A percentile compares a stretch with the other conserved stretches of the same genome.
Conservation (phyloP, 2,888 invertebrate genomes). For the Isotomurus palustris region DNA sequence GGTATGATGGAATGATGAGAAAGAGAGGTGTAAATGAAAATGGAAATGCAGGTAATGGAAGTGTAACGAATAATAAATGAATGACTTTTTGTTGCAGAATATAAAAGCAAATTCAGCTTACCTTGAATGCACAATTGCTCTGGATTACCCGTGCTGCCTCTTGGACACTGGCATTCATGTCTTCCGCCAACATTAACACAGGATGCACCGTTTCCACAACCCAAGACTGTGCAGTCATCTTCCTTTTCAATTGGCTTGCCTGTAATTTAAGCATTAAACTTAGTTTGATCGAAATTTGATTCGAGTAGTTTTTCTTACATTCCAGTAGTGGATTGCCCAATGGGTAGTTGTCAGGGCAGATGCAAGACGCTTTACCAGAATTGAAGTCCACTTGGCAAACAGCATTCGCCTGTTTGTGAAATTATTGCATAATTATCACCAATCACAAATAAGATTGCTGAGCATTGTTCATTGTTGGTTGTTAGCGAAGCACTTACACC, state of each 20-base stretch:
- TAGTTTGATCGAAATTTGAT: not conserved
- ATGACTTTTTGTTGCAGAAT: too few species aligned
- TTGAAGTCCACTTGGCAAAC: constrained; percentile 65
- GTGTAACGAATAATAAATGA: too few species aligned
- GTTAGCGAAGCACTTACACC: too few species aligned
- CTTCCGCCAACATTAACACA: constrained; percentile 78
- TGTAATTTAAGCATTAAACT: not conserved
- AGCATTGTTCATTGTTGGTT: too few species aligned
- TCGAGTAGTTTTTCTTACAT: constrained; percentile 62
- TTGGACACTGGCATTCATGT: constrained; percentile 75
- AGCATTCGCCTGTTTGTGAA: too few species aligned
- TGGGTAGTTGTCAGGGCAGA: constrained; percentile 75
- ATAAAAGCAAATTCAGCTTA: constrained; percentile 49
- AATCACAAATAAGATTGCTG: too few species aligned
- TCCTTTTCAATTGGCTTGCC: constrained; percentile 12
- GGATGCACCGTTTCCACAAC: constrained; percentile 79
- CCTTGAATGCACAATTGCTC: constrained; percentile 67
- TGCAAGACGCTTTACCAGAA: constrained; percentile 56
- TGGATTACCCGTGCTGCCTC: constrained; percentile 65
- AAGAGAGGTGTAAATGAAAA: not conserved
- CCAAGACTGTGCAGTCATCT: constrained; percentile 63
- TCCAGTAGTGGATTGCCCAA: constrained; percentile 78
- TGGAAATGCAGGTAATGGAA: constrained; percentile 9
- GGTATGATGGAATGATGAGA: not conserved
- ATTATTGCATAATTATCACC: too few species aligned